A percentile compares a stretch with the other conserved stretches of the same genome.
phyloP scores from a whole-genome alignment of 2,888 invertebrate species.

The Parnassius orleans region DNA sequence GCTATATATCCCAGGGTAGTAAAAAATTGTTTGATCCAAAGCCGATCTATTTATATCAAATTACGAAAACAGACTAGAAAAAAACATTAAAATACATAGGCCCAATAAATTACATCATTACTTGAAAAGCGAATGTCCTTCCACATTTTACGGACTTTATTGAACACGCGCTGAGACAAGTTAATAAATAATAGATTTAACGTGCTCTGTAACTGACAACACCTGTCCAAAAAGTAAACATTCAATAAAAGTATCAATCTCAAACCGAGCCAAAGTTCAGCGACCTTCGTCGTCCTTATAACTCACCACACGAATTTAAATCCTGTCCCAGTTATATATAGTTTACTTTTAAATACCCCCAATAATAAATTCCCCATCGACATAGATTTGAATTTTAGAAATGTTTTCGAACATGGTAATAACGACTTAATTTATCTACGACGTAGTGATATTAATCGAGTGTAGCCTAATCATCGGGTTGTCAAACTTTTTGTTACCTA shows the following conservation, averaged over 20 bases:
- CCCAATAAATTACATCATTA: no score
- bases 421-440: background rate
- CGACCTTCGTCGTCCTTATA: slow-evolving; percentile 31
- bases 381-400: slow-evolving; percentile 14
- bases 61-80: no score
- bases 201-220: slow-evolving; percentile 20
- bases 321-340: slow-evolving; percentile 12
- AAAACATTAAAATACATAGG: no score
- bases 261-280: slow-evolving; percentile 31
- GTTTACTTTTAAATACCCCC: slow-evolving; percentile 19
- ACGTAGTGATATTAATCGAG: background rate
- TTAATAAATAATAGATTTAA: slow-evolving; percentile 22
- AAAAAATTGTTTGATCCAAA: no score
- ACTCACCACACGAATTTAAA: slow-evolving; percentile 28
- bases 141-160: slow-evolving; percentile 9
- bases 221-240: slow-evolving; percentile 46
- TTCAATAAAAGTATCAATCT: slow-evolving; percentile 34
- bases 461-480: background rate
- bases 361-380: slow-evolving; percentile 8
- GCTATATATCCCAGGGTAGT: no score
- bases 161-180: slow-evolving; percentile 9
- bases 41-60: no score
- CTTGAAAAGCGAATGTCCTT: slow-evolving; percentile 5
- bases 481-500: slow-evolving; percentile 28
- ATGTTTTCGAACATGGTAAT: background rate